Evolutionary conservation across 2,113 vertebrate species (phyloP).

Genomic region (Apteryx owenii): DNA sequence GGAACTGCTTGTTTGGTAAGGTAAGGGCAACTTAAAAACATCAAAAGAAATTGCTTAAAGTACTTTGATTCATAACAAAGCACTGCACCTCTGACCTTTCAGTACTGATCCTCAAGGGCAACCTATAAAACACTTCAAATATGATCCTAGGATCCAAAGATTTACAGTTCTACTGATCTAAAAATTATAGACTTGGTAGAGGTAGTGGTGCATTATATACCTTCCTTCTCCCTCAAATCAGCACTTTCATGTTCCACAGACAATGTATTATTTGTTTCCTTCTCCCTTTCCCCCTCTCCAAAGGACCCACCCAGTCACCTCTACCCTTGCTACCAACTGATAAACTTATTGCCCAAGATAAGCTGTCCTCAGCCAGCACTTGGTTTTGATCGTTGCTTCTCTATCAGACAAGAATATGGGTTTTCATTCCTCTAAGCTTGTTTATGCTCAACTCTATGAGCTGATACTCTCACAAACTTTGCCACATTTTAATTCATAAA

Average conservation of each 20-base stretch:
- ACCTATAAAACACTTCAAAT: not conserved
- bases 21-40: not conserved
- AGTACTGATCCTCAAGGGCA: not conserved
- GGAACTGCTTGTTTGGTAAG: conserved; percentile 8
- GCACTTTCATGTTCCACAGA: not conserved
- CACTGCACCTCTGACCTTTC: not conserved
- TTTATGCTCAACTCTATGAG: not conserved
- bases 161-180: not conserved
- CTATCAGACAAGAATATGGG: not conserved
- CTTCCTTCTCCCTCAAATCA: not conserved
- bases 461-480: not conserved
- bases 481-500: not conserved
- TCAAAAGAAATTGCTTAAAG: not conserved
- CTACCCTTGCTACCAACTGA: conserved; percentile 27
- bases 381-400: conserved; percentile 2
- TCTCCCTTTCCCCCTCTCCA: not conserved
- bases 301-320: not conserved
- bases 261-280: not conserved
- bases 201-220: not conserved
- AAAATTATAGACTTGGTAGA: not conserved
- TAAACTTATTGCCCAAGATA: conserved; percentile 16
- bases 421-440: not conserved
- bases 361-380: not conserved
- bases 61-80: conserved; percentile 28
- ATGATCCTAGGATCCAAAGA: not conserved